Percentiles rank a stretch among this genome's conserved stretches.
Evolutionary conservation across 2,888 invertebrate genomes (phyloP).

Genomic region (Atrina japonica): DNA sequence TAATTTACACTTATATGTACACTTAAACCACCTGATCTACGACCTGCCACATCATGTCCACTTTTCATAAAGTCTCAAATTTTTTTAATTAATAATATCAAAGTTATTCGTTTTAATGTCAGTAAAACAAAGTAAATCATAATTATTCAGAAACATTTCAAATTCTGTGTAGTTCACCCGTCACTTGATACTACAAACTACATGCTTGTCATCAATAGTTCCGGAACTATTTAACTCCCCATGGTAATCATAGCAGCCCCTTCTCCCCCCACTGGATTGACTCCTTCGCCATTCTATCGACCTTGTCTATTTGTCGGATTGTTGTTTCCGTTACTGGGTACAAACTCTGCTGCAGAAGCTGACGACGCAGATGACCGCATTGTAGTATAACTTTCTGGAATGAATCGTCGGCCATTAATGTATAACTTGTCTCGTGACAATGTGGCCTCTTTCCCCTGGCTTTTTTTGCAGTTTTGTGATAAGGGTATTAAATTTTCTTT

Average conservation of each 20-base stretch:
- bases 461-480: constrained; percentile 22
- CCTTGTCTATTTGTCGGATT: not conserved
- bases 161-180: constrained; percentile 20
- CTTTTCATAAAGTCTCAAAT: constrained; percentile 10
- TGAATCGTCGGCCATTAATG: not conserved
- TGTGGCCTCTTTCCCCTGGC: constrained; percentile 2
- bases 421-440: not conserved
- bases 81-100: constrained; percentile 2
- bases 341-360: constrained; percentile 2
- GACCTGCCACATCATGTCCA: not conserved
- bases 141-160: not conserved
- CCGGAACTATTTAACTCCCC: constrained; percentile 3
- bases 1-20: not conserved
- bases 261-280: not conserved
- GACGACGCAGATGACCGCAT: not conserved
- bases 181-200: constrained; percentile 10
- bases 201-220: not conserved
- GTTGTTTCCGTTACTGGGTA: not conserved
- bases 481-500: constrained; percentile 17
- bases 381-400: not conserved
- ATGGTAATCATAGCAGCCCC: not conserved
- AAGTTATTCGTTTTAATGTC: constrained; percentile 23
- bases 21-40: constrained; percentile 23
- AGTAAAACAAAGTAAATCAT: constrained; percentile 23
- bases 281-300: not conserved